Percentiles rank a stretch among this genome's conserved stretches.
Conservation (phyloP, 2,797 vertebrate species). For the Syngnathus acus region DNA sequence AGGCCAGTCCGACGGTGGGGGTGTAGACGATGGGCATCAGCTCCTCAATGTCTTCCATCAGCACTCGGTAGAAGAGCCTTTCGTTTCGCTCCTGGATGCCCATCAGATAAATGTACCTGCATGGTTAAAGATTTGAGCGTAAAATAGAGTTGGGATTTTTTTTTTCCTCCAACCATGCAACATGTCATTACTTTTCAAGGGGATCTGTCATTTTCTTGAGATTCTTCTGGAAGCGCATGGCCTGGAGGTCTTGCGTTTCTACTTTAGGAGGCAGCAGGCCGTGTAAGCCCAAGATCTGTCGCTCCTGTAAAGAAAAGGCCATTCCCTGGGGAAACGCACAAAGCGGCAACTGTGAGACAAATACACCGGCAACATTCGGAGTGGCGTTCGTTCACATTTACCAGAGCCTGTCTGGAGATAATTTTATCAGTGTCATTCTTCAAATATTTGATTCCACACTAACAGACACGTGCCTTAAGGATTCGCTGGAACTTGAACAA, state of each 20-base stretch:
- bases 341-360: not conserved
- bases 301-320: conserved; percentile 86
- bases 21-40: conserved; percentile 98
- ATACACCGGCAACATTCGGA: not conserved
- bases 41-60: conserved; percentile 90
- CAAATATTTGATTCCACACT: too few relatives aligned
- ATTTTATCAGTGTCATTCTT: not conserved
- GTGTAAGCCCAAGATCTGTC: conserved; percentile 90
- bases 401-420: not conserved
- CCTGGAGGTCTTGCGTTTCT: conserved; percentile 91
- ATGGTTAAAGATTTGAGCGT: not conserved
- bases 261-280: conserved; percentile 92
- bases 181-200: conserved; percentile 79
- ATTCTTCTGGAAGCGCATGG: conserved; percentile 89
- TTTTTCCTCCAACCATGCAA: not conserved
- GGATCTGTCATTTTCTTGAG: conserved; percentile 85
- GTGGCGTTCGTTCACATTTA: not conserved
- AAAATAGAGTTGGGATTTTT: not conserved
- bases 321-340: conserved; percentile 77
- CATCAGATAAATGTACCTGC: conserved; percentile 94
- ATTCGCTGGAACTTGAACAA: not conserved
- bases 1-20: conserved; percentile 92
- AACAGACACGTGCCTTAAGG: too few relatives aligned
- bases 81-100: conserved; percentile 97
- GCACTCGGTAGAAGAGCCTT: conserved; percentile 86